A percentile compares a stretch with the other conserved stretches of the same genome.
Conservation (phyloP, 1,140 invertebrate genomes). For the Steinernema feltiae region DNA sequence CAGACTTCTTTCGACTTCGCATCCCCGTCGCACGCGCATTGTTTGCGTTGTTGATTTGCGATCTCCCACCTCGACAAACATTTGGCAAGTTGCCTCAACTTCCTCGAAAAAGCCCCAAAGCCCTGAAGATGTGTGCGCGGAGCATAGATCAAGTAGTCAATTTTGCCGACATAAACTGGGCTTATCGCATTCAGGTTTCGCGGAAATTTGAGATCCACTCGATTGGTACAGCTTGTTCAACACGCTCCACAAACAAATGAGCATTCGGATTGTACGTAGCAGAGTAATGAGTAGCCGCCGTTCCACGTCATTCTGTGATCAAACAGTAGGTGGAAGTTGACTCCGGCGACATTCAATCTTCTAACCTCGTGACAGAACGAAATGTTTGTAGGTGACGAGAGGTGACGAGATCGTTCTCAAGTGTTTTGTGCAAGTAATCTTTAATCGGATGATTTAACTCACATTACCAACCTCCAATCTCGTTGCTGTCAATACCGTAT, state of each 20-base stretch:
- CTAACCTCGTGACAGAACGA: too few species aligned
- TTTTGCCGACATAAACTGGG: not conserved
- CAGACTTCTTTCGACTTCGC: not conserved
- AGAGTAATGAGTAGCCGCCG: not conserved
- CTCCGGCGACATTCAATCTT: not conserved
- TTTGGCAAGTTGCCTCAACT: not conserved
- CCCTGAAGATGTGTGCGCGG: not conserved
- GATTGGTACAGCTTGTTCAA: too few species aligned
- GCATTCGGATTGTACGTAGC: too few species aligned
- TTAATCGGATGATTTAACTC: too few species aligned
- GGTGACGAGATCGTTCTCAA: too few species aligned
- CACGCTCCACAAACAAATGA: too few species aligned
- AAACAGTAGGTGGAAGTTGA: not conserved
- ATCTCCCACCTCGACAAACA: not conserved
- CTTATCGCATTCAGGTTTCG: not conserved
- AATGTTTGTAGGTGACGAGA: too few species aligned
- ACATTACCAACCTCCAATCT: too few species aligned
- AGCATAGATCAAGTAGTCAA: not conserved
- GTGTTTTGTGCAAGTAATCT: too few species aligned
- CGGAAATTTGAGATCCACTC: not conserved
- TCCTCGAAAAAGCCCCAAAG: not conserved
- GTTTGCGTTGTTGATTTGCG: not conserved
- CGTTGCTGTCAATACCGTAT: too few species aligned
- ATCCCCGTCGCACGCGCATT: not conserved
- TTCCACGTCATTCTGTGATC: not conserved